Percentiles rank a stretch among this genome's conserved stretches.
Conservation (phyloP, 2,113 vertebrate genomes). For the Aptenodytes forsteri region DNA sequence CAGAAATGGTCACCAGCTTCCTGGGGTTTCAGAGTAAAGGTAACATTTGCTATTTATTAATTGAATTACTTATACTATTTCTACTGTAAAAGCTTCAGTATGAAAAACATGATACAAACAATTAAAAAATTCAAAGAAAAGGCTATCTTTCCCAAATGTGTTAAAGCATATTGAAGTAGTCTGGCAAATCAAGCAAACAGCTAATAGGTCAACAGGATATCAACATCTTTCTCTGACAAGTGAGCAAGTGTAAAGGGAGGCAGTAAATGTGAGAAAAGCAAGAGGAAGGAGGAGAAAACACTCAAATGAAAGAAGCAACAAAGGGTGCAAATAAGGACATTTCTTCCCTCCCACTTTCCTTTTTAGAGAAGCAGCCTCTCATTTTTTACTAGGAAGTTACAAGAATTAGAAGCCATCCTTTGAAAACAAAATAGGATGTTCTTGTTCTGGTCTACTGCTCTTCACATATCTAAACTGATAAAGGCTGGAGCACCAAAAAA, state of each 20-base stretch:
- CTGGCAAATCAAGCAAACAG: slow-evolving; percentile 20
- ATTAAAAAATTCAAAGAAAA: background rate
- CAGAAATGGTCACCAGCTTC: background rate
- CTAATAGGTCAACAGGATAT: background rate
- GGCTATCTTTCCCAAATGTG: background rate
- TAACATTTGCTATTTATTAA: background rate
- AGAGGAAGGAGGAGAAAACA: background rate
- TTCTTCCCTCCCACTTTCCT: background rate
- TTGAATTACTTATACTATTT: background rate
- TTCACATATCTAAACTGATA: background rate
- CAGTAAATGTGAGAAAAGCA: slow-evolving; percentile 44
- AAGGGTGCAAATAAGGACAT: background rate
- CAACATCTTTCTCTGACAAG: slow-evolving; percentile 29
- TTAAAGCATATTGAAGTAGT: slow-evolving; percentile 38
- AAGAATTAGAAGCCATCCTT: background rate
- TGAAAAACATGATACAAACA: background rate
- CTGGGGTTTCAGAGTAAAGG: background rate
- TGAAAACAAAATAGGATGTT: background rate
- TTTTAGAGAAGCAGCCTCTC: background rate
- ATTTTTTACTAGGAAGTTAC: background rate
- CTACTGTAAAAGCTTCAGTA: background rate
- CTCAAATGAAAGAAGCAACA: background rate
- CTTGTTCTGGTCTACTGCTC: background rate
- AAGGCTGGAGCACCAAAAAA: background rate
- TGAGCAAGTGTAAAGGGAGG: slow-evolving; percentile 33